Base-by-base conservation (phyloP, 2,888 invertebrate genomes). In the Stenotaenia linearis region DNA sequence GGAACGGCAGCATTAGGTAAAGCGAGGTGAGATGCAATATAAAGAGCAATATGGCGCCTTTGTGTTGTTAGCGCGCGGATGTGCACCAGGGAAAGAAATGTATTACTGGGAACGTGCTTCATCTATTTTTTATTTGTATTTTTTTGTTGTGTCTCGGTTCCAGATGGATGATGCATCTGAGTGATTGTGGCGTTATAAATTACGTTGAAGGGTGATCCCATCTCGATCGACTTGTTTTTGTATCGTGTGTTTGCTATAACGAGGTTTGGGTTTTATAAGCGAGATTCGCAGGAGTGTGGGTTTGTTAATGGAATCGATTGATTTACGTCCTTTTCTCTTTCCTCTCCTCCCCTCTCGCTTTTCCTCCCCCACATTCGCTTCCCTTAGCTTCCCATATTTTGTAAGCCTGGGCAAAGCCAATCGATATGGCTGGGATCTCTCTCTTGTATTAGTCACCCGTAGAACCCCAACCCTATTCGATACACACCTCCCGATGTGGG, bases 301-400 rank as follows among this genome's bases (percentile, higher is more conserved):
- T 45, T 35, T 45, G 77, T 77, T 77, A 77, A 77, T 77, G 40
- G 40, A 77, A 77, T 77, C 77, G 77, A 77, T 77, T 77, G 77
- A 77, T 77, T 77, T 77, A 77, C 77, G 77, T 77, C 69, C 28
- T 69, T 69, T 69, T 77, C 77, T 37, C 77, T 18, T 37, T 77
- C 23, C 45, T 35, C 45, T 45, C 9, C n/a, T 77, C 40, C 77
- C 45, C 77, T 28, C 77, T 37, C 32, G 0, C 75, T 75, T 15
- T 37, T 75, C 40, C 77, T 45, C 40, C 35, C 45, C 77, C 77
- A 77, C 40, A 77, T 45, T 77, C 69, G 69, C 69, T 69, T 50
- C 69, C 69, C 69, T 69, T 69, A 69, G 69, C 69, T 69, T 69
- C 69, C 69, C 69, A 69, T 69, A 69, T 69, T 69, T 69, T 69